Base-by-base conservation (phyloP, 2,113 vertebrate species). In the Vidua chalybeata region DNA sequence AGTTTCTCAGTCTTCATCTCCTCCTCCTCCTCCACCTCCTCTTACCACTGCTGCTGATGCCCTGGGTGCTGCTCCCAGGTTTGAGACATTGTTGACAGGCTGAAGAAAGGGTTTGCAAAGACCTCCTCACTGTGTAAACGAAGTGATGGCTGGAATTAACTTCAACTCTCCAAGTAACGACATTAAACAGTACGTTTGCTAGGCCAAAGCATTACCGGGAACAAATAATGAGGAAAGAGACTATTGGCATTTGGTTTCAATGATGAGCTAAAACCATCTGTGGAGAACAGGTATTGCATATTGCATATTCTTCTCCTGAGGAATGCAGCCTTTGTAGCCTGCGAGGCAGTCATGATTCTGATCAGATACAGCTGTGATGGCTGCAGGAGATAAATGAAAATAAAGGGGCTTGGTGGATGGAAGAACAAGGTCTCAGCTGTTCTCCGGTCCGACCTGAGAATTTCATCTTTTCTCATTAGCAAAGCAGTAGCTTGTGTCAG, bases 181-280 rank as follows among this genome's bases (percentile, higher is more conserved):
- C 80, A 56, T 77, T 84, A 74, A 94, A 75, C 78, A 92, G 17
- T 82, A 85, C 81, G 75, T 87, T 77, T 88, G 46, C 59, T 95
- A 97, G 96, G 95, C 97, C 97, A 96, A 96, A 96, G 77, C 61
- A 30, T 88, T 95, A 64, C 58, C 35, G 69, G 90, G 94, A 97
- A 54, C 87, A 90, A 96, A 93, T 96, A 87, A 94, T 93, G 92
- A 97, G 88, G 84, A 96, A 95, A 96, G 85, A 96, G 85, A 94
- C 93, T 96, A 72, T 97, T 97, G 97, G 83, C 90, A 93, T 96
- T 96, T 97, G 90, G 86, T 97, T 96, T 93, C 92, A 90, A 61
- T 48, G 82, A 94, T 91, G 94, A 97, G 97, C 93, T 95, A 84
- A 96, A 96, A 95, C 64, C 84, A 27, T 95, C 93, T 95, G 82